A percentile compares a stretch with the other conserved stretches of the same genome.
Evolutionary conservation across 2,888 invertebrate genomes (phyloP).

Genomic region (Prosopocoilus inquinatus): DNA sequence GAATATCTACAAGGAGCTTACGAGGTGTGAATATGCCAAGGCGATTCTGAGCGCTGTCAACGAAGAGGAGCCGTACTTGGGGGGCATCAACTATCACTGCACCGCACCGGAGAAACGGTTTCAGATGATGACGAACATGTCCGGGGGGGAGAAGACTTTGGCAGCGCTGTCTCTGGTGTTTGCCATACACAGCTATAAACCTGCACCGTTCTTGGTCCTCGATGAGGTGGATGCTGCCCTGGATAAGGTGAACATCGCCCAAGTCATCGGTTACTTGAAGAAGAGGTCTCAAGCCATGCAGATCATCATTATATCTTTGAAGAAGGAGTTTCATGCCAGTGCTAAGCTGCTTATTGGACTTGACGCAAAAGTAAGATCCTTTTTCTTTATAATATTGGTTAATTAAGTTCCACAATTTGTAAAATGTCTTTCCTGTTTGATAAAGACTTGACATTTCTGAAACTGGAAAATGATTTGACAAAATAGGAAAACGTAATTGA

Average conservation of each 20-base stretch:
- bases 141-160: constrained; percentile 98
- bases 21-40: constrained; percentile 49
- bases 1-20: constrained; percentile 86
- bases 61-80: constrained; percentile 98
- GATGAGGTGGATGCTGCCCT: constrained; percentile 99
- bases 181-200: constrained; percentile 96
- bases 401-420: no score
- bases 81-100: constrained; percentile 99
- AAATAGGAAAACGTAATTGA: no score
- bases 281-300: constrained; percentile 87
- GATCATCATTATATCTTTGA: constrained; percentile 98
- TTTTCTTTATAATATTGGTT: no score
- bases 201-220: constrained; percentile 98
- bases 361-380: constrained; percentile 79
- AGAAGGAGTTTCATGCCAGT: constrained; percentile 99
- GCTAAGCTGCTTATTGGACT: constrained; percentile 97
- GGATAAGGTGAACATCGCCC: constrained; percentile 99
- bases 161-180: constrained; percentile 96
- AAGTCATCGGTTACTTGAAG: constrained; percentile 83
- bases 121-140: constrained; percentile 99
- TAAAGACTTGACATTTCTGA: no score
- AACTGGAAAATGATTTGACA: no score
- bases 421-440: no score
- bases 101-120: constrained; percentile 95
- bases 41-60: constrained; percentile 75